Evolutionary conservation across 2,797 vertebrate species (phyloP).

Genomic region (Staurois parvus): DNA sequence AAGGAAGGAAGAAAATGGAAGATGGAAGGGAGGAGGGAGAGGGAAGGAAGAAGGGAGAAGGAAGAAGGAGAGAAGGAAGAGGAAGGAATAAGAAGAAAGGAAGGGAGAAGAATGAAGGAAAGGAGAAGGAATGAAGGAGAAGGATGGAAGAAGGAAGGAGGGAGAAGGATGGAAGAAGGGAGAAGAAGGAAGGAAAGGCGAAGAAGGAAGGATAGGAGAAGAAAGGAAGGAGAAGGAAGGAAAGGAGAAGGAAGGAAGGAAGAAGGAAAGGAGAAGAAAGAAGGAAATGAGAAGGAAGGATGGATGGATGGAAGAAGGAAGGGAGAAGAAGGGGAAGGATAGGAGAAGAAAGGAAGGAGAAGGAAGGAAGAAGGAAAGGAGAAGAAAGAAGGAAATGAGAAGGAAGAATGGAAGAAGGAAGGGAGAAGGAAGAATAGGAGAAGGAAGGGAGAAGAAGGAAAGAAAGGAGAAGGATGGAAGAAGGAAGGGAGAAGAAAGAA

Average conservation of each 20-base stretch:
- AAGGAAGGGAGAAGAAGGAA: no score
- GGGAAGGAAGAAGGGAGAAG: neutral
- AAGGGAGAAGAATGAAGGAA: no score
- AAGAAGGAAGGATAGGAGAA: neutral
- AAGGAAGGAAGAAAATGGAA: no score
- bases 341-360: neutral
- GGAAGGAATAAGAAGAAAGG: no score
- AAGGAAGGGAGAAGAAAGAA: no score
- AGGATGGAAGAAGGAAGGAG: neutral
- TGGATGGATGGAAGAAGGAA: neutral
- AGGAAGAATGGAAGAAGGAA: no score
- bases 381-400: no score
- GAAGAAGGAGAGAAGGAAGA: no score
- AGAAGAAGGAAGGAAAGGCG: neutral
- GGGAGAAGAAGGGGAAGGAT: neutral
- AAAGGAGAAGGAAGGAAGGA: neutral
- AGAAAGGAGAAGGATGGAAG: no score
- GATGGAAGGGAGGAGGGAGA: no score
- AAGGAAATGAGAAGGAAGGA: neutral
- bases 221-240: neutral
- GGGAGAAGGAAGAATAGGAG: no score
- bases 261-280: neutral
- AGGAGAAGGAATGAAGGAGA: no score
- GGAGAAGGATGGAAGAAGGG: neutral
- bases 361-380: neutral